phyloP scores from a whole-genome alignment of 2,113 vertebrate species.

The Butastur rufipennis region DNA sequence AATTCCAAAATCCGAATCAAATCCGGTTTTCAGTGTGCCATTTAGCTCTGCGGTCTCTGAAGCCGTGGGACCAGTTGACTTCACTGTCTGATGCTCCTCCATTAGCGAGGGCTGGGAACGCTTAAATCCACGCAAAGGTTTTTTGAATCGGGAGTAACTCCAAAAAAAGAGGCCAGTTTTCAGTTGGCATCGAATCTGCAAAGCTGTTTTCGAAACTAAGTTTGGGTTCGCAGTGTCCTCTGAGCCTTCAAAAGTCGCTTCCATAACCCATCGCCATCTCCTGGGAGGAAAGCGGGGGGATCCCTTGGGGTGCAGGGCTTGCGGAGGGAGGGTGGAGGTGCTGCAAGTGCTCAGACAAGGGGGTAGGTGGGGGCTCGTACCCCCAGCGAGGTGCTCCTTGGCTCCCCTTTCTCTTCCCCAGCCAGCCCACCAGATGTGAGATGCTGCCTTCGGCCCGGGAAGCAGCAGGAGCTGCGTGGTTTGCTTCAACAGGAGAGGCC shows the following conservation, averaged over 20 bases:
- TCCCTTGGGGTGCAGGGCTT: neutral
- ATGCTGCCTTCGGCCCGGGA: neutral
- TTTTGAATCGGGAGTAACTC: neutral
- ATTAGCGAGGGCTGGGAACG: neutral
- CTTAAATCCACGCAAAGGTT: neutral
- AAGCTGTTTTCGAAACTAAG: neutral
- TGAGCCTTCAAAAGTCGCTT: fast-evolving
- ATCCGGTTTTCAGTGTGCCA: fast-evolving
- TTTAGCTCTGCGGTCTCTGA: neutral
- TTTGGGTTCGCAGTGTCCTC: neutral
- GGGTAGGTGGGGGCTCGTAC: fast-evolving
- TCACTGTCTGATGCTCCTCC: neutral
- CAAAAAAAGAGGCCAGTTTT: neutral
- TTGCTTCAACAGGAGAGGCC: neutral
- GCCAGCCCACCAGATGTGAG: neutral
- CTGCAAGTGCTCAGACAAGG: fast-evolving
- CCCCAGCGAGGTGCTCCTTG: neutral
- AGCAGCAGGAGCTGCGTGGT: slow-evolving; percentile 13
- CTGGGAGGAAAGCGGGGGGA: fast-evolving
- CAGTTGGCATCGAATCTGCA: neutral
- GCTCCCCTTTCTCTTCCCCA: neutral
- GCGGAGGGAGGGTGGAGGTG: neutral
- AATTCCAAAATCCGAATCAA: neutral
- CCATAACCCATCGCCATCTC: fast-evolving
- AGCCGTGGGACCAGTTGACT: neutral